Conservation (phyloP, 1,140 invertebrate genomes). For the Euschistus heros region DNA sequence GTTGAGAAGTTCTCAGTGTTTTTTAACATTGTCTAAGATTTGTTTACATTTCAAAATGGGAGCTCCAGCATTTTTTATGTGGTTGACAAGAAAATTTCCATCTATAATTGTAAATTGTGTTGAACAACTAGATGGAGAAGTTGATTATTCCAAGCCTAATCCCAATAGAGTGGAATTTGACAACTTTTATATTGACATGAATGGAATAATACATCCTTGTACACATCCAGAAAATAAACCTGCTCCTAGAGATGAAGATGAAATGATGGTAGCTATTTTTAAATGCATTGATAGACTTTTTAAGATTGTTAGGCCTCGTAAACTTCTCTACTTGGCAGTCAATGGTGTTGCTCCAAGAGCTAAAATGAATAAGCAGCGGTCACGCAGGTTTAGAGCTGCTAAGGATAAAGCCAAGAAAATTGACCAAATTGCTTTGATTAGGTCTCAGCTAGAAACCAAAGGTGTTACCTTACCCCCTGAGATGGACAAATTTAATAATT, state of each 20-base stretch:
- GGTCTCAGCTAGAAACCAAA: conserved; percentile 59
- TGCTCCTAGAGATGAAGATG: conserved; percentile 95
- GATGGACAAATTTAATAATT: conserved; percentile 84
- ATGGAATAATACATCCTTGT: conserved; percentile 99
- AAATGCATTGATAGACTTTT: conserved; percentile 97
- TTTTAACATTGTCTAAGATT: no score
- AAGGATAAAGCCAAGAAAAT: conserved; percentile 90
- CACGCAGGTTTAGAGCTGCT: conserved; percentile 88
- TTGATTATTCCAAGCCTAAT: conserved; percentile 66
- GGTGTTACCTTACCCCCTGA: conserved; percentile 76
- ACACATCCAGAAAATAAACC: conserved; percentile 99
- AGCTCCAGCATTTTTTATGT: conserved; percentile 98
- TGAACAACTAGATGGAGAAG: conserved; percentile 69
- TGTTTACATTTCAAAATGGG: conserved; percentile 58
- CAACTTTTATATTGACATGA: conserved; percentile 98
- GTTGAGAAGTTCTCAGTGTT: no score
- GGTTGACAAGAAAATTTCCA: conserved; percentile 94
- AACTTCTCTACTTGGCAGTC: conserved; percentile 97
- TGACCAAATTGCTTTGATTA: conserved; percentile 68
- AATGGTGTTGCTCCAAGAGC: conserved; percentile 97
- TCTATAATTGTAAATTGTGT: conserved; percentile 87
- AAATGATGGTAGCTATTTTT: conserved; percentile 99
- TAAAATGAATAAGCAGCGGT: conserved; percentile 99
- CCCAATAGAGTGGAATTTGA: conserved; percentile 97
- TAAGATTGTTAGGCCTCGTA: conserved; percentile 86